Conservation (phyloP, 2,888 invertebrate species). For the Perithous albicinctus region DNA sequence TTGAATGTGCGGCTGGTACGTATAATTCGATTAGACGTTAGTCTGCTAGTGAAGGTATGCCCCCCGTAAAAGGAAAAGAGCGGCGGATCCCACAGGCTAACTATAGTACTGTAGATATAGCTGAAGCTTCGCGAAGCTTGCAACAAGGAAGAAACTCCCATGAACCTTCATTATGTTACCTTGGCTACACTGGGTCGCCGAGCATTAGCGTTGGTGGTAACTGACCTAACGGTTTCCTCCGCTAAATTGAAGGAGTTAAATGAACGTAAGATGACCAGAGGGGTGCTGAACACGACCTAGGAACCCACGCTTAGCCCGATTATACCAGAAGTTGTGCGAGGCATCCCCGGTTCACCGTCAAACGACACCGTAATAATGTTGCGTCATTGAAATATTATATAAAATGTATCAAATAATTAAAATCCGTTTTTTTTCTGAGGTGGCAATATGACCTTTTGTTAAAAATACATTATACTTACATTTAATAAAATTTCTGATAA, state of each 20-base stretch:
- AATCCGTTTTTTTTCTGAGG: background rate
- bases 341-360: constrained; percentile 1
- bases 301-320: constrained; percentile 70
- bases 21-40: constrained; percentile 83
- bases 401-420: background rate
- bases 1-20: constrained; percentile 75
- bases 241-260: constrained; percentile 83
- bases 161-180: constrained; percentile 84
- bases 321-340: constrained; percentile 75
- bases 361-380: background rate
- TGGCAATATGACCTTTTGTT: too few relatives aligned
- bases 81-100: constrained; percentile 43
- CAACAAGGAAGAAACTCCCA: constrained; percentile 74
- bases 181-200: constrained; percentile 77
- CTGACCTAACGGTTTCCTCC: constrained; percentile 80
- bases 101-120: constrained; percentile 69
- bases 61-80: constrained; percentile 54
- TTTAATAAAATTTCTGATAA: too few relatives aligned
- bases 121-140: constrained; percentile 65
- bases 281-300: constrained; percentile 60
- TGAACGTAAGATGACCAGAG: constrained; percentile 79
- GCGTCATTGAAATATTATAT: background rate
- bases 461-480: background rate
- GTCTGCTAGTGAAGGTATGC: constrained; percentile 69
- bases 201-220: constrained; percentile 81